These are phyloP conservation scores for Melanotus villosus DNA, from an alignment of 2,888 invertebrate genomes.

Conservation along the genomic window DNA sequence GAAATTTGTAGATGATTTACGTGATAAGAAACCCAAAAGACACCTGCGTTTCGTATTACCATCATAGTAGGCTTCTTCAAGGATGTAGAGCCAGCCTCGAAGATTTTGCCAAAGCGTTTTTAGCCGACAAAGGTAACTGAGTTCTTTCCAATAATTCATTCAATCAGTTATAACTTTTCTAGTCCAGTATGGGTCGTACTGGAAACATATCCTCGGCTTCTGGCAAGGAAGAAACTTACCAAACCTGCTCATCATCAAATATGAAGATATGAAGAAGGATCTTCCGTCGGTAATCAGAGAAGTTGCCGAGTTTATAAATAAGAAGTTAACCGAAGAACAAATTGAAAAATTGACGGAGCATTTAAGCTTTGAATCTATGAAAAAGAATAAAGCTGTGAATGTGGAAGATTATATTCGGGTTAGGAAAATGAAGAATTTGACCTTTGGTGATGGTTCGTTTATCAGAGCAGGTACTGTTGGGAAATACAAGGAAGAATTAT, in stretches of 20 bases:
- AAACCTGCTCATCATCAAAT: conserved; percentile 52
- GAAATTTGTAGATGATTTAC: no score
- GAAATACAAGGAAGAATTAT: not conserved
- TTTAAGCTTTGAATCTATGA: conserved; percentile 70
- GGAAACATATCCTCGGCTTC: conserved; percentile 50
- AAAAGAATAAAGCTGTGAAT: conserved; percentile 69
- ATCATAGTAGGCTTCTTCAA: no score
- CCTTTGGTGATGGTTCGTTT: not conserved
- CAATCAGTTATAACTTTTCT: no score
- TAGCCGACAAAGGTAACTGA: no score
- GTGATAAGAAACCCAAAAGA: no score
- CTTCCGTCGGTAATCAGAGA: conserved; percentile 31
- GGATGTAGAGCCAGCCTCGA: no score
- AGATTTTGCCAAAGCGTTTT: no score
- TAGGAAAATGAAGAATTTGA: not conserved
- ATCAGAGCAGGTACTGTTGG: conserved; percentile 1
- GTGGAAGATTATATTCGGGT: not conserved
- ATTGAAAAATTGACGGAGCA: conserved; percentile 65
- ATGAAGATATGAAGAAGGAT: conserved; percentile 51
- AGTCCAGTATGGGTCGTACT: conserved; percentile 53
- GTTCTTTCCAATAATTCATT: no score
- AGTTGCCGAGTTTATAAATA: conserved; percentile 38
- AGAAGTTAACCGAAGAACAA: conserved; percentile 60
- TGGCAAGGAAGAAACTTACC: conserved; percentile 46
- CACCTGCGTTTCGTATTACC: no score